Conservation (phyloP, 2,113 vertebrate species). For the Platysternon megacephalum region DNA sequence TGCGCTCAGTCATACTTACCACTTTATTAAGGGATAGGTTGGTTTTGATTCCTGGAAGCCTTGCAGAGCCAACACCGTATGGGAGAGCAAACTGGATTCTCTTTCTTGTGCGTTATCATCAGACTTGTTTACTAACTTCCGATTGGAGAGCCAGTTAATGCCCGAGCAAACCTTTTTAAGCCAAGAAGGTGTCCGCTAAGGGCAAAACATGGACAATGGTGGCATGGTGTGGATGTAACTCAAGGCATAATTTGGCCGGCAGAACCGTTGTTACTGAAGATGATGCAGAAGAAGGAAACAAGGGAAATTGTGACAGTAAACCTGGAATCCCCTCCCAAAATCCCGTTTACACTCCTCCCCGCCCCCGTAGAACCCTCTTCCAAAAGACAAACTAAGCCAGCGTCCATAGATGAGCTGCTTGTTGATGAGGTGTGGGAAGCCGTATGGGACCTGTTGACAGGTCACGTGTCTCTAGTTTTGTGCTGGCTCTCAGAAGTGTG, state of each 20-base stretch:
- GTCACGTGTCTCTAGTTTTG: not conserved
- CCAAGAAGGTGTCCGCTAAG: not conserved
- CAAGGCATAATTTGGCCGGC: not conserved
- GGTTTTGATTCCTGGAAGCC: not conserved
- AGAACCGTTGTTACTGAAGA: not conserved
- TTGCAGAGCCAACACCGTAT: not conserved
- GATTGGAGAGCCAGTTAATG: not conserved
- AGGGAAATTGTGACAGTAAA: rapidly evolving
- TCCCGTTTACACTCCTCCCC: rapidly evolving
- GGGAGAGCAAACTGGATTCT: not conserved
- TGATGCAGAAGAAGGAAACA: rapidly evolving
- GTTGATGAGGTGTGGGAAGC: not conserved
- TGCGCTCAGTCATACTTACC: not conserved
- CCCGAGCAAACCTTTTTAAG: not conserved
- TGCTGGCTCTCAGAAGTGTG: not conserved
- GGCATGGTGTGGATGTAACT: rapidly evolving
- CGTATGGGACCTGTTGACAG: not conserved
- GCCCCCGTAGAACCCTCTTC: not conserved
- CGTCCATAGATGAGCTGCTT: not conserved
- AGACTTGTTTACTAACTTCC: slow-evolving; percentile 20
- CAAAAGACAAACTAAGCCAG: rapidly evolving
- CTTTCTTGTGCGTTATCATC: slow-evolving; percentile 38
- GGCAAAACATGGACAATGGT: rapidly evolving
- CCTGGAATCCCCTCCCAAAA: not conserved
- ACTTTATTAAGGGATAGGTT: not conserved